Base-by-base conservation (phyloP, 2,113 vertebrate species). In the Aepyceros melampus region DNA sequence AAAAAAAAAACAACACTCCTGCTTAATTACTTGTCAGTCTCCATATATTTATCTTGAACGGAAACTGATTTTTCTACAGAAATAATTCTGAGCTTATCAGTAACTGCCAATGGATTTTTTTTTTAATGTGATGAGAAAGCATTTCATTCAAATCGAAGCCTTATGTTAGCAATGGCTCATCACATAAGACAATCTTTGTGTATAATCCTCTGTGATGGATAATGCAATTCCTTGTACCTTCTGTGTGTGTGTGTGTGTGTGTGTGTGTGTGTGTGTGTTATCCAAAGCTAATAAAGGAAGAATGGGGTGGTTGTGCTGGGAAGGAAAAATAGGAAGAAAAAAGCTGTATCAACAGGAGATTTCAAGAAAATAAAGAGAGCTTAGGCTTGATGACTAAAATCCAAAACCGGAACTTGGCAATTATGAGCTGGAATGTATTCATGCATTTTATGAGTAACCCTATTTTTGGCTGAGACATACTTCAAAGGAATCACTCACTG, bases 391-490 rank as follows among this genome's bases (percentile, higher is more conserved):
- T 98, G 98, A 96, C 93, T 97, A 92, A 97, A 96, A 89, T 91
- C 89, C 7, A 89, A 95, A 74, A 91, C 91, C 76, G 11, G 96
- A 98, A 97, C 86, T 40, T 97, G 79, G 89, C 94, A 97, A 95
- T 96, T 98, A 98, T 97, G 97, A 97, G 92, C 97, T 98, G 97
- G 97, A 97, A 98, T 76, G 97, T 97, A 96, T 97, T 98, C 98
- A 98, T 98, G 88, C 88, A 98, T 98, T 98, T 98, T 98, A 98
- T 98, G 98, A 98, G 98, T 99, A 98, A 98, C 94, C 3, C 15
- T 56, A 95, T 98, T 98, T 98, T 98, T 98, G 98, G 97, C 97
- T 98, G 67, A 98, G 98, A 98, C 96, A 98, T 10, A 98, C 94
- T 56, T 98, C 96, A 97, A 97, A 98, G 93, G 98, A 98, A 96